Base-by-base conservation (phyloP, 2,888 invertebrate genomes). In the Ditula angustiorana region DNA sequence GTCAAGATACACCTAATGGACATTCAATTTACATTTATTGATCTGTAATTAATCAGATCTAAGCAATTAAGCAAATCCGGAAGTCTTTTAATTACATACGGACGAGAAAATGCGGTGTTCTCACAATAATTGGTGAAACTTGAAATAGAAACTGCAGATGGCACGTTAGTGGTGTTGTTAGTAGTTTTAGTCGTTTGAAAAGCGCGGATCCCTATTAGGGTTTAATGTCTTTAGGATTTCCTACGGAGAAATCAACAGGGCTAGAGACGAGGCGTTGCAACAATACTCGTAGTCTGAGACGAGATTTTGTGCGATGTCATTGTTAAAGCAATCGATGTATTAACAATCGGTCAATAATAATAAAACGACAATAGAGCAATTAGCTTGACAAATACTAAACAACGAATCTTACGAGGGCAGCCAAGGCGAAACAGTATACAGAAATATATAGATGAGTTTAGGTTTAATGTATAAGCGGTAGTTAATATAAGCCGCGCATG, bases 341-440 rank as follows among this genome's bases (percentile, higher is more conserved):
- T 74, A 80, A 72, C 78, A 80, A 80, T 80, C 74, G 76, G 79
- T 76, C 73, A 79, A 77, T 77, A 74, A 73, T 77, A 78, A 80
- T 81, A 79, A 80, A 79, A 79, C 73, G 75, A 85, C 88, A 89
- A 88, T 87, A 80, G 81, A 77, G 74, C 86, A 86, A 88, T 90
- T 88, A 87, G 70, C 74, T 76, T 77, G 80, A 82, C 77, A 82
- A 82, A 84, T 77, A 75, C 74, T 80, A 79, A 81, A 83, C 83
- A 86, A 84, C 82, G 83, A 81, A 79, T 75, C 73, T 70, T 67
- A 67, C 71, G 78, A 83, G 84, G 80, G 81, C 81, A 82, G 79
- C 49, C 65, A 69, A 64, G 28, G 28, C 37, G 37, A 26, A 44
- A 49, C 13, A 55, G 46, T 8, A 16, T 24, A 46, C 44, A 35